Base-by-base conservation (phyloP, 2,797 vertebrate genomes). In the Acanthurus tractus region DNA sequence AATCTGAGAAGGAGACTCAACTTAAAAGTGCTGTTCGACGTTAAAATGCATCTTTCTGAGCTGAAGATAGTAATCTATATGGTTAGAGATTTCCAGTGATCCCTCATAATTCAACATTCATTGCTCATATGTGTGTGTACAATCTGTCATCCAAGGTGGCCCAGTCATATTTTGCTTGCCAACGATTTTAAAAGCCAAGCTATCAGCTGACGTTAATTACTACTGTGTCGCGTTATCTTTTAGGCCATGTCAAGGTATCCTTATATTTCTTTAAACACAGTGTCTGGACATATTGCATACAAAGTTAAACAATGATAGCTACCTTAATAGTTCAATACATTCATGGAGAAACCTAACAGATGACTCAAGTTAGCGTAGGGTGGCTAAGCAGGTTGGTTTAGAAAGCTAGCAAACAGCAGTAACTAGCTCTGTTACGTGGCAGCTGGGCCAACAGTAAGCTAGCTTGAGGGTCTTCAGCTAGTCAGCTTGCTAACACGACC, bases 391-490 rank as follows among this genome's bases (percentile, higher is more conserved):
- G 46, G 12, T 68, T 29, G 4, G 6, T 48, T 55, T 44, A 18
- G 3, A 44, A 17, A 66, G 63, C 66, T 56, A 68, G 63, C 42
- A 38, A 73, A 65, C 45, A 12, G 22, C 29, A 40, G 10, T 23
- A 76, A 63, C 44, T n/a, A 76, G 49, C 59, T 15, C 9, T 54
- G 56, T 62, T 76, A 81, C 74, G 81, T 87, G 81, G 84, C 79
- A 80, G 61, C 29, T 69, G 54, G 63, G 66, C 65, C 80, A 78
- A 46, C 48, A 63, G 6, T 4, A 14, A 62, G 59, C 56, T 81
- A 80, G 64, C 72, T 59, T 22, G 7, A 12, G 23, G 38, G 46
- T n/a, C 56, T 62, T 15, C 50, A 36, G 61, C 36, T 61, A 45
- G 29, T 36, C 63, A 76, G 70, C 77, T 20, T 17, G 53, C 63